A percentile compares a stretch with the other conserved stretches of the same genome.
Evolutionary conservation across 2,797 vertebrate genomes (phyloP).

Genomic region (Sebastes trivittatus): DNA sequence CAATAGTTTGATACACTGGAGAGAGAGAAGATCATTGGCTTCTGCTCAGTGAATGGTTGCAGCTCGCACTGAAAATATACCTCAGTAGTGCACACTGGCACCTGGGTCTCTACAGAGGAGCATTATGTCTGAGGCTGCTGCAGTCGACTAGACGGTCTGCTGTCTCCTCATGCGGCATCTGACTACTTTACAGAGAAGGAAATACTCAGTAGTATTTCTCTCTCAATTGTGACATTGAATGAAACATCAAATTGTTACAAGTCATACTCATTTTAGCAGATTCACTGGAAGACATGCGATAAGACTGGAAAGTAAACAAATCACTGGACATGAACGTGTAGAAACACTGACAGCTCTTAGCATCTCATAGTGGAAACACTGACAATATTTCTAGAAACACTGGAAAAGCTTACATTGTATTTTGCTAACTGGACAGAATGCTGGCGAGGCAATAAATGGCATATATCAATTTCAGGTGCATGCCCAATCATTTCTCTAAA

Average conservation of each 20-base stretch:
- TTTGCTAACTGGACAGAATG: constrained; percentile 63
- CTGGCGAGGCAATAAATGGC: constrained; percentile 45
- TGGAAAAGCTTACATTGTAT: constrained; percentile 74
- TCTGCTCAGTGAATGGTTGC: constrained; percentile 51
- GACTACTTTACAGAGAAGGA: constrained; percentile 32
- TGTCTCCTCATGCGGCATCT: constrained; percentile 29
- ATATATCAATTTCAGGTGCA: constrained; percentile 46
- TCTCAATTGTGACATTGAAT: constrained; percentile 31
- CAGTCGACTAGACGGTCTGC: constrained; percentile 36
- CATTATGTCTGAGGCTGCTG: constrained; percentile 52
- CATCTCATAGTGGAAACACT: constrained; percentile 57
- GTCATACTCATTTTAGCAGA: constrained; percentile 19
- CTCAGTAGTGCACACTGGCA: constrained; percentile 74
- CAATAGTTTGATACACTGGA: constrained; percentile 62
- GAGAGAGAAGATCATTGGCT: constrained; percentile 34
- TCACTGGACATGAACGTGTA: constrained; percentile 70
- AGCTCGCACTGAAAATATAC: constrained; percentile 61
- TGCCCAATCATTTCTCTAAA: constrained; percentile 59
- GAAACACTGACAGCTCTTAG: constrained; percentile 66
- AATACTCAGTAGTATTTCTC: constrained; percentile 14
- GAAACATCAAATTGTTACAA: neutral
- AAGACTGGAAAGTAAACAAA: constrained; percentile 61
- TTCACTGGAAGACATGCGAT: constrained; percentile 52
- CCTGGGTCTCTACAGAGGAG: constrained; percentile 42
- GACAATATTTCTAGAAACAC: constrained; percentile 72